These are phyloP conservation scores for Glyphotaelius pellucidus DNA, from an alignment of 2,888 invertebrate genomes.

Conservation along the genomic window DNA sequence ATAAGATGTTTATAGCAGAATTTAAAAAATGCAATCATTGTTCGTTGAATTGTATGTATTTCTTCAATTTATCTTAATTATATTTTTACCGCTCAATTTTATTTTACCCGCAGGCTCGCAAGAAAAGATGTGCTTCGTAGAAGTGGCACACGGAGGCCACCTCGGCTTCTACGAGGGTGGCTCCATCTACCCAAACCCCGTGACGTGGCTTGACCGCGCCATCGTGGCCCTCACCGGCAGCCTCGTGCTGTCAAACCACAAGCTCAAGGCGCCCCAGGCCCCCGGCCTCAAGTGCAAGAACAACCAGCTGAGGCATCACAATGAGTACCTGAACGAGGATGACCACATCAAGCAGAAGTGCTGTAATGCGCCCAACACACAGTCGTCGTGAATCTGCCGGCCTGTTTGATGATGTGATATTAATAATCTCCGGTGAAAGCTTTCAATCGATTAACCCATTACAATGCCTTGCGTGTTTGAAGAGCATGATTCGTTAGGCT, in stretches of 20 bases:
- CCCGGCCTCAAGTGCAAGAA: slow-evolving; percentile 52
- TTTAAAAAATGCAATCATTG: neutral
- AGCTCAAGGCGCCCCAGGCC: slow-evolving; percentile 66
- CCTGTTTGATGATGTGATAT: slow-evolving; percentile 31
- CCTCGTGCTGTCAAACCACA: slow-evolving; percentile 80
- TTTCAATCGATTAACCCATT: slow-evolving; percentile 17
- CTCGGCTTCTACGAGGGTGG: slow-evolving; percentile 97
- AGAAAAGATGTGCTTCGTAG: slow-evolving; percentile 84
- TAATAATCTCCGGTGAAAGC: slow-evolving; percentile 14
- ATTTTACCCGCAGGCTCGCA: slow-evolving; percentile 77
- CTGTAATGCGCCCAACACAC: slow-evolving; percentile 48
- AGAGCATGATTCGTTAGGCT: neutral
- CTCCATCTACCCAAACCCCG: slow-evolving; percentile 89
- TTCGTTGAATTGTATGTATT: neutral
- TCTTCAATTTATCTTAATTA: neutral
- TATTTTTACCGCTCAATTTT: neutral
- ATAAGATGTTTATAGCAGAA: too few species aligned
- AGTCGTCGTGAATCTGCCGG: slow-evolving; percentile 8
- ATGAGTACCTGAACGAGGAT: slow-evolving; percentile 58
- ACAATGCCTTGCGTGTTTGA: neutral
- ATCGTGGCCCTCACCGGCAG: slow-evolving; percentile 89
- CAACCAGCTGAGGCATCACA: slow-evolving; percentile 54
- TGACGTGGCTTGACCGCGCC: slow-evolving; percentile 95
- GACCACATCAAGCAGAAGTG: slow-evolving; percentile 55
- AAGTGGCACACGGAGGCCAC: slow-evolving; percentile 95